Percentiles rank a stretch among this genome's conserved stretches.
phyloP scores from a whole-genome alignment of 92 coral and sea anemone species.

The Diadumene lineata region DNA sequence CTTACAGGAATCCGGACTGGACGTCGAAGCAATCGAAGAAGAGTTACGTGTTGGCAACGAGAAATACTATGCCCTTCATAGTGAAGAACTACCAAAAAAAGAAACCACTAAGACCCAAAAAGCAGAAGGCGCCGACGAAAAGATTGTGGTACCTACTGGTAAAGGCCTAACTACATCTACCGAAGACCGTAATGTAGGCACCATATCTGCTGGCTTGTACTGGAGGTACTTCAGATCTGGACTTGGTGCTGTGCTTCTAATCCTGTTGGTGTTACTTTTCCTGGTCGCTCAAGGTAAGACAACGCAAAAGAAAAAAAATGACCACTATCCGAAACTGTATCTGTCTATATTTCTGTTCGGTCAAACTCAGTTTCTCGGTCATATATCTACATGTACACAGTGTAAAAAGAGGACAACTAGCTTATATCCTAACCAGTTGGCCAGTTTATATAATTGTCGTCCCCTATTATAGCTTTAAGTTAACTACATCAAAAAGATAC shows the following conservation, averaged over 20 bases:
- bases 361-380: too few relatives aligned
- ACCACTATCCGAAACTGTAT: too few relatives aligned
- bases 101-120: constrained; percentile 11
- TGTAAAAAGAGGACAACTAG: too few relatives aligned
- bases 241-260: constrained; percentile 59
- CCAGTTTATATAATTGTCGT: too few relatives aligned
- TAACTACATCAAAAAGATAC: too few relatives aligned
- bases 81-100: constrained; percentile 17
- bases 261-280: constrained; percentile 61
- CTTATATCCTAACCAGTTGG: too few relatives aligned
- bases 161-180: constrained; percentile 60
- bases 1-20: constrained; percentile 69
- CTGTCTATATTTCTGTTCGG: too few relatives aligned
- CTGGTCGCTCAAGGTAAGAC: constrained; percentile 79
- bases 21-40: constrained; percentile 77
- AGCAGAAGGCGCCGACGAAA: background rate
- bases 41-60: constrained; percentile 70
- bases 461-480: too few relatives aligned
- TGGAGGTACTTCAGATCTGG: constrained; percentile 88
- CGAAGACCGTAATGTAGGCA: constrained; percentile 83
- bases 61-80: constrained; percentile 73
- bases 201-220: constrained; percentile 72
- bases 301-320: too few relatives aligned
- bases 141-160: constrained; percentile 3
- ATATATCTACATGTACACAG: too few relatives aligned